A percentile compares a stretch with the other conserved stretches of the same genome.
Evolutionary conservation across 2,888 invertebrate species (phyloP).

Genomic region (Parochlus steinenii): DNA sequence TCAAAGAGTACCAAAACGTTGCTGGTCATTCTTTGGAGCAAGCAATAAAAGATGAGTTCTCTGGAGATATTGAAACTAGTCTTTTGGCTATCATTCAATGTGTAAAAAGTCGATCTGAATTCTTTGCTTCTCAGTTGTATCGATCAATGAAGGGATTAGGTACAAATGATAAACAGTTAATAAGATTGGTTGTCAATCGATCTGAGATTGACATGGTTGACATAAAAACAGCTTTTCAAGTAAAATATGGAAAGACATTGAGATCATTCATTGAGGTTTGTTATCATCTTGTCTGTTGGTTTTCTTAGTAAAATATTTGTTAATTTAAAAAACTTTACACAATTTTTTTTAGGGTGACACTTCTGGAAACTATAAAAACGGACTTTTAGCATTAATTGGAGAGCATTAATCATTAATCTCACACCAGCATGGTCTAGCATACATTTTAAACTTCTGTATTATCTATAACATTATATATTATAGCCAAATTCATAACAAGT

Average conservation of each 20-base stretch:
- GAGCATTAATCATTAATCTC: conserved; percentile 20
- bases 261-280: conserved; percentile 29
- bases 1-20: conserved; percentile 29
- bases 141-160: conserved; percentile 82
- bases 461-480: too few relatives aligned
- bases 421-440: too few relatives aligned
- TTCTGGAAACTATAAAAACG: conserved; percentile 70
- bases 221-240: conserved; percentile 62
- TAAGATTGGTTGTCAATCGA: conserved; percentile 69
- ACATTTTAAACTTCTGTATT: too few relatives aligned
- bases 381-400: conserved; percentile 53
- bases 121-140: conserved; percentile 74
- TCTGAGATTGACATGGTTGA: conserved; percentile 73
- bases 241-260: conserved; percentile 55
- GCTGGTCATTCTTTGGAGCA: conserved; percentile 38
- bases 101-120: conserved; percentile 60
- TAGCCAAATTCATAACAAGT: too few relatives aligned
- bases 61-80: conserved; percentile 49
- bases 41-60: conserved; percentile 22
- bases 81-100: conserved; percentile 66
- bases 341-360: too few relatives aligned
- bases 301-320: too few relatives aligned
- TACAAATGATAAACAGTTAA: conserved; percentile 72
- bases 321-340: too few relatives aligned
- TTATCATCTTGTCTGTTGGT: too few relatives aligned